These are phyloP conservation scores for Leguminivora glycinivorella DNA, from an alignment of 1,140 invertebrate species.

Conservation along the genomic window DNA sequence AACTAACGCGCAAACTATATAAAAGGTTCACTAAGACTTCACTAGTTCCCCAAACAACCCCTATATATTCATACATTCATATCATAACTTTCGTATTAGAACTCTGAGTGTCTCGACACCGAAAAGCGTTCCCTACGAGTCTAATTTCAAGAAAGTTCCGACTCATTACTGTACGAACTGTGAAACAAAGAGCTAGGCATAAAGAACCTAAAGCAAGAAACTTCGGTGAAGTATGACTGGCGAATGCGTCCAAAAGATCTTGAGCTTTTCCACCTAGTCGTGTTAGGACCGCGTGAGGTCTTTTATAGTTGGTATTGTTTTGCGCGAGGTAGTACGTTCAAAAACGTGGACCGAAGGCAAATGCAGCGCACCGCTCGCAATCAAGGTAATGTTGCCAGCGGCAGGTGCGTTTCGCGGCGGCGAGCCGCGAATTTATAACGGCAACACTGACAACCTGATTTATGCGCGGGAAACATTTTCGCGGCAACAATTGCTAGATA, in stretches of 20 bases:
- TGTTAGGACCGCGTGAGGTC: slow-evolving; percentile 31
- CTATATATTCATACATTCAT: slow-evolving; percentile 15
- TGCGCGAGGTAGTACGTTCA: slow-evolving; percentile 30
- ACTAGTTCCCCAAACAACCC: slow-evolving; percentile 3
- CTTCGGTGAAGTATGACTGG: slow-evolving; percentile 36
- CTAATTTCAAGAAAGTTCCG: slow-evolving; percentile 47
- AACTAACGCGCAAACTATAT: slow-evolving; percentile 24
- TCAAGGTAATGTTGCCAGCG: slow-evolving; percentile 66
- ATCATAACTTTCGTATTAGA: slow-evolving; percentile 38
- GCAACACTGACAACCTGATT: slow-evolving; percentile 68
- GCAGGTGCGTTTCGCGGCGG: slow-evolving; percentile 61
- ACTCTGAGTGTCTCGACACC: slow-evolving; percentile 27
- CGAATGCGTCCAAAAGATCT: slow-evolving; percentile 18
- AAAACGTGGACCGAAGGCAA: slow-evolving; percentile 46
- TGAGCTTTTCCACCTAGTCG: neutral
- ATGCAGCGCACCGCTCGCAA: slow-evolving; percentile 55
- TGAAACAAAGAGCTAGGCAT: slow-evolving; percentile 41
- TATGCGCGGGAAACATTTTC: slow-evolving; percentile 59
- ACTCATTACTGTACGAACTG: slow-evolving; percentile 39
- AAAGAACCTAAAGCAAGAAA: slow-evolving; percentile 43
- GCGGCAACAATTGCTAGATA: slow-evolving; percentile 20
- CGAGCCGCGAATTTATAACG: slow-evolving; percentile 66
- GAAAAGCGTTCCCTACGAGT: slow-evolving; percentile 29
- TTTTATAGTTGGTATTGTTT: slow-evolving; percentile 32
- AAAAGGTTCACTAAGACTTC: slow-evolving; percentile 20